Base-by-base conservation (phyloP, 2,888 invertebrate species). In the Teleiodes luculella region DNA sequence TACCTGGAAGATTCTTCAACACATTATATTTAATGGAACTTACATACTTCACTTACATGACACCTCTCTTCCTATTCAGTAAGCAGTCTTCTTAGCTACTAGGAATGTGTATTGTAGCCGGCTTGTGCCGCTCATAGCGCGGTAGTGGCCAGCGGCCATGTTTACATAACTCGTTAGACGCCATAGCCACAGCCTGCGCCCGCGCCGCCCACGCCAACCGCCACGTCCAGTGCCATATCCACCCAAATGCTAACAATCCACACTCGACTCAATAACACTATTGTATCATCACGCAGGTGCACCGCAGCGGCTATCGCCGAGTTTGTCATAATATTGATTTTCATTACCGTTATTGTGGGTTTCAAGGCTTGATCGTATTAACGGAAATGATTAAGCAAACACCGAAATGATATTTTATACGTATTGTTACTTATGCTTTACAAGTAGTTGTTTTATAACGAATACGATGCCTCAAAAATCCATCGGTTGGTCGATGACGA, bases 131-230 rank as follows among this genome's bases (percentile, higher is more conserved):
- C 61, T 66, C 66, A 71, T 65, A 73, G 68, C 66, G 68, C 65
- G 83, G 71, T 73, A 73, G 67, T 69, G 70, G 63, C 57, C 18
- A 28, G 48, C 53, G 59, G 64, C 4, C 35, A 57, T 86, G 86
- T 86, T 86, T 83, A 83, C 84, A 81, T 79, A 85, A 81, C 83
- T 83, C 73, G 86, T 87, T 86, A 87, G 83, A 74, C 68, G 73
- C 71, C 70, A 66, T 66, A 68, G 69, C 70, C 68, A 65, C 67
- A 28, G 18, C 20, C 70, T 69, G 66, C 67, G 66, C 68, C 69
- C 74, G 67, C 64, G 58, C 67, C 73, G 82, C 85, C 85, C 76
- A 84, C 86, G 74, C 74, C 55, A 49, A 53, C 60, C 62, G 53
- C 57, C 59, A n/a, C 8, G 33, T 6, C 66, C 69, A 74, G 76